phyloP scores from a whole-genome alignment of 1,140 invertebrate species.

The Phymastichus coffea region DNA sequence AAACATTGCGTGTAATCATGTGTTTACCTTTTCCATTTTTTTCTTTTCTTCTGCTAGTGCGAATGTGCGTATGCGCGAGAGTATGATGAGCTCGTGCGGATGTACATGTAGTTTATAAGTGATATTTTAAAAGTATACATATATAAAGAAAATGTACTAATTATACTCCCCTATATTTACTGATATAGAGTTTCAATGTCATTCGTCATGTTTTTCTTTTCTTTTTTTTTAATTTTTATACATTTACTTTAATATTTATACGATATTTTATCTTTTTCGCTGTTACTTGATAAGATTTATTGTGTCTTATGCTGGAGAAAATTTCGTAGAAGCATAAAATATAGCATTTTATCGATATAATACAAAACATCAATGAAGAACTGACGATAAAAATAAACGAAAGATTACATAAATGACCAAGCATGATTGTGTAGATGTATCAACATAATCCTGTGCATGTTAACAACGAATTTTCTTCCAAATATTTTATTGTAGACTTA shows the following conservation, averaged over 20 bases:
- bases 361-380: conserved; percentile 2
- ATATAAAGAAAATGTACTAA: conserved; percentile 6
- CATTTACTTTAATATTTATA: background rate
- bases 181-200: conserved; percentile 5
- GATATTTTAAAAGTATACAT: conserved; percentile 3
- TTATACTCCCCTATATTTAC: background rate
- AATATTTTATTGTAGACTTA: conserved; percentile 19
- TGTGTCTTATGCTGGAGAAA: conserved; percentile 22
- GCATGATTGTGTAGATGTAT: background rate
- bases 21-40: no score
- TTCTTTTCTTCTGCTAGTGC: background rate
- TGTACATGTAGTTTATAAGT: conserved; percentile 1
- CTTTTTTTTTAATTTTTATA: conserved; percentile 7
- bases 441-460: conserved; percentile 5
- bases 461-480: conserved; percentile 26
- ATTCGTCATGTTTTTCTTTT: background rate
- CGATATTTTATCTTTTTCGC: conserved; percentile 11
- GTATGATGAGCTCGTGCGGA: no score
- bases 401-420: background rate
- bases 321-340: conserved; percentile 16
- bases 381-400: conserved; percentile 1
- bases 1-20: no score
- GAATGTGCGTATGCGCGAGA: no score
- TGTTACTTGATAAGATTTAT: conserved; percentile 8
- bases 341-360: no score